Percentiles rank a stretch among this genome's conserved stretches.
Conservation (phyloP, 2,113 vertebrate species). For the Lepus europaeus region DNA sequence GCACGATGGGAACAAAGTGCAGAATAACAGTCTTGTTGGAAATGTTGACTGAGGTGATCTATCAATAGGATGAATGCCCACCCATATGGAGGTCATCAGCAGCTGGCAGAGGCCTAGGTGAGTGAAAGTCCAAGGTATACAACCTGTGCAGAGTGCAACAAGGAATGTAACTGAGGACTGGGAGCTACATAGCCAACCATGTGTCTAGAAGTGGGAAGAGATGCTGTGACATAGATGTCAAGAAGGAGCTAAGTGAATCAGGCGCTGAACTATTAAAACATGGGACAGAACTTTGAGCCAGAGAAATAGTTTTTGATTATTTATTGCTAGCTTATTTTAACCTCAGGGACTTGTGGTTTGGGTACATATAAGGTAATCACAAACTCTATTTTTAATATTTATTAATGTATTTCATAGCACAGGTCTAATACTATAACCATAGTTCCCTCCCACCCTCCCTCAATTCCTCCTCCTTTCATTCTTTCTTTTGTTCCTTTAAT, state of each 20-base stretch:
- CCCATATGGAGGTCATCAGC: background rate
- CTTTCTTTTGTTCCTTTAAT: too few species aligned
- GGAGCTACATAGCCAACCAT: too few species aligned
- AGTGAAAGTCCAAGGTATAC: too few species aligned
- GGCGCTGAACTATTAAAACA: background rate
- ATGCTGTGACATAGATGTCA: background rate
- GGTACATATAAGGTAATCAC: background rate
- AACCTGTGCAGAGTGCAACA: too few species aligned
- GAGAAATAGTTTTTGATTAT: background rate
- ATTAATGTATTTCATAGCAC: too few species aligned
- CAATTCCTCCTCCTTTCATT: too few species aligned
- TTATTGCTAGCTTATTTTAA: background rate
- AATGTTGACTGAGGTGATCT: background rate
- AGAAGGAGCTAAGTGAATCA: background rate
- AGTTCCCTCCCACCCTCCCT: too few species aligned
- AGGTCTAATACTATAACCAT: too few species aligned
- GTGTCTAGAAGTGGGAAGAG: background rate
- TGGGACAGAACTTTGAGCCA: background rate
- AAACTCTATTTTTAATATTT: background rate
- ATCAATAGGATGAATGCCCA: background rate
- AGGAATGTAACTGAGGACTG: too few species aligned
- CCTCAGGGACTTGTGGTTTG: background rate
- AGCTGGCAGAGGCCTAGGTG: background rate
- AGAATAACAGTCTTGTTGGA: background rate
- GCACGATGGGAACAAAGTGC: background rate